phyloP scores from a whole-genome alignment of 1,140 invertebrate genomes.

The Delia radicum region DNA sequence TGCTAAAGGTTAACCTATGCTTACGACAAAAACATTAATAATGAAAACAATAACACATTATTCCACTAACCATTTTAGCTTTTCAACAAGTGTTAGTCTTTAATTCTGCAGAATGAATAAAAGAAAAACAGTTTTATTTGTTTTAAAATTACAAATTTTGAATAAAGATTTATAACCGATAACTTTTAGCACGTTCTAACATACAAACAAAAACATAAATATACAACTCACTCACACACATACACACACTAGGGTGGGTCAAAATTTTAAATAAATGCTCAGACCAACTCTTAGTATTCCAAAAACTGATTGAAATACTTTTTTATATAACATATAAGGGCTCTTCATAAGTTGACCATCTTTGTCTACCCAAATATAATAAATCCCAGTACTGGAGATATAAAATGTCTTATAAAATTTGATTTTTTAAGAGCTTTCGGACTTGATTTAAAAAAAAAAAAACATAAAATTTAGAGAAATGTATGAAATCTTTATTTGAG shows the following conservation, averaged over 20 bases:
- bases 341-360: too few species aligned
- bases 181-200: slow-evolving; percentile 1
- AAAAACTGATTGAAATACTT: too few species aligned
- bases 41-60: neutral
- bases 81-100: slow-evolving; percentile 9
- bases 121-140: slow-evolving; percentile 7
- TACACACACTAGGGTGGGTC: neutral
- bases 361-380: too few species aligned
- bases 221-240: neutral
- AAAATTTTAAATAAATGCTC: too few species aligned
- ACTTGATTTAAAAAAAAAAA: too few species aligned
- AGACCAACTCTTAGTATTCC: too few species aligned
- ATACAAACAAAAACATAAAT: neutral
- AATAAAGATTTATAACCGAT: slow-evolving; percentile 2
- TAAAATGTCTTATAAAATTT: too few species aligned
- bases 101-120: neutral
- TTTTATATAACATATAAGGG: too few species aligned
- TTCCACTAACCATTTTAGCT: slow-evolving; percentile 1
- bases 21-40: neutral
- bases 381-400: too few species aligned
- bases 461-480: too few species aligned
- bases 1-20: slow-evolving; percentile 1
- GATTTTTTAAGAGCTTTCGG: too few species aligned
- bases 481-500: too few species aligned
- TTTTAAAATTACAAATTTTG: slow-evolving; percentile 13